These are phyloP conservation scores for Sakesphorus luctuosus DNA, from an alignment of 2,113 vertebrate species.

Conservation along the genomic window DNA sequence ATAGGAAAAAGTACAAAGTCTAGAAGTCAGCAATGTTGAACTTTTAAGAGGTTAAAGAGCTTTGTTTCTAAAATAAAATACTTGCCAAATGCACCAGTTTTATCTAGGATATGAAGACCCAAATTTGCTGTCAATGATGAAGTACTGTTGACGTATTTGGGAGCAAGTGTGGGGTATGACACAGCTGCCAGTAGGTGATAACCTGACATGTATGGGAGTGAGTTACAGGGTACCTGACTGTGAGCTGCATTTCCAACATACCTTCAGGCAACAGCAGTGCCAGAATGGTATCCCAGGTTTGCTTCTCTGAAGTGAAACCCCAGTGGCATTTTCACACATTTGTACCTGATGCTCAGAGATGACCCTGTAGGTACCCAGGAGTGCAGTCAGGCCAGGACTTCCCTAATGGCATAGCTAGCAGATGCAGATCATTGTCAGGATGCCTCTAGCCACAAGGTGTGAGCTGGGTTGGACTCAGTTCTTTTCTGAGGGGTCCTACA, in stretches of 20 bases:
- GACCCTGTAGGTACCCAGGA: accelerated
- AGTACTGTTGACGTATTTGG: neutral
- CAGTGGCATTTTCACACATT: neutral
- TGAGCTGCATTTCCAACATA: neutral
- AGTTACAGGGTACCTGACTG: neutral
- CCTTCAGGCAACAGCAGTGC: neutral
- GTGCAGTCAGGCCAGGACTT: neutral
- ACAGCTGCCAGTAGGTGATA: accelerated
- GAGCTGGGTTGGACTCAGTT: neutral
- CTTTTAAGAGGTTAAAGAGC: neutral
- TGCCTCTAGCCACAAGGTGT: accelerated
- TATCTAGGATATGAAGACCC: neutral
- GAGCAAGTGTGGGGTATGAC: neutral
- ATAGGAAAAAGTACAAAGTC: neutral
- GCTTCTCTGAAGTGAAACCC: neutral
- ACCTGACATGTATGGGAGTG: neutral
- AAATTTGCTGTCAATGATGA: neutral
- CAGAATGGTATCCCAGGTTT: accelerated
- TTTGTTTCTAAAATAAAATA: neutral
- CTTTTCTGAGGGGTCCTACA: neutral
- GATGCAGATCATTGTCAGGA: neutral
- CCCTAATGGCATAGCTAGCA: neutral
- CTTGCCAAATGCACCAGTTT: neutral
- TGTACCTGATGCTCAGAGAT: neutral
- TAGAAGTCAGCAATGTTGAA: neutral